Conservation (phyloP, 2,113 vertebrate genomes). For the Oophaga pumilio region DNA sequence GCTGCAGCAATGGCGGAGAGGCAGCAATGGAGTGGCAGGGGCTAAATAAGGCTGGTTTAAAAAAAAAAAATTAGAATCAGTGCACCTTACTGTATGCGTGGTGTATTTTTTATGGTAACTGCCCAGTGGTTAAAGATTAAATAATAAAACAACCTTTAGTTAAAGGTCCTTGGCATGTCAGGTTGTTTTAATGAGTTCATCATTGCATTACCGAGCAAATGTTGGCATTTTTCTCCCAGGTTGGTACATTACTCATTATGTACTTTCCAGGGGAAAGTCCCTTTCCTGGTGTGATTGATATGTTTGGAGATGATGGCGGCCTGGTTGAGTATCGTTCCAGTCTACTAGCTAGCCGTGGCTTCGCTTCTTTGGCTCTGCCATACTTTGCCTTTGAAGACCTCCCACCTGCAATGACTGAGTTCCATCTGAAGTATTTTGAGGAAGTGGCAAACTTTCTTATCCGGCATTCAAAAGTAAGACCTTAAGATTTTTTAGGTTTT, state of each 20-base stretch:
- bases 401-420: constrained; percentile 64
- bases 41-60: no score
- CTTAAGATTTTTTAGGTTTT: neutral
- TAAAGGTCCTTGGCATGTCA: neutral
- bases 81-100: no score
- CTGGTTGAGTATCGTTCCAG: constrained; percentile 71
- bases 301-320: constrained; percentile 72
- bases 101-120: no score
- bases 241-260: neutral
- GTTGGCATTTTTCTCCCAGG: neutral
- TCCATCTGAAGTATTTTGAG: constrained; percentile 74
- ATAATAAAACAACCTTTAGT: neutral
- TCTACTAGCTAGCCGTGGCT: constrained; percentile 68
- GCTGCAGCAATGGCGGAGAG: no score
- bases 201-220: neutral
- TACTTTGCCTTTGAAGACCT: constrained; percentile 75
- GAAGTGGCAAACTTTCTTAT: constrained; percentile 70
- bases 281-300: constrained; percentile 74
- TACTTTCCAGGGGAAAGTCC: constrained; percentile 65
- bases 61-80: no score
- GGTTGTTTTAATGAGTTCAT: neutral
- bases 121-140: no score
- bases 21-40: no score
- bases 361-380: constrained; percentile 71
- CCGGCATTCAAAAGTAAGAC: constrained; percentile 69